A percentile compares a stretch with the other conserved stretches of the same genome.
These are phyloP conservation scores for Ophion ventricosus DNA, from an alignment of 2,888 invertebrate genomes.

Conservation along the genomic window DNA sequence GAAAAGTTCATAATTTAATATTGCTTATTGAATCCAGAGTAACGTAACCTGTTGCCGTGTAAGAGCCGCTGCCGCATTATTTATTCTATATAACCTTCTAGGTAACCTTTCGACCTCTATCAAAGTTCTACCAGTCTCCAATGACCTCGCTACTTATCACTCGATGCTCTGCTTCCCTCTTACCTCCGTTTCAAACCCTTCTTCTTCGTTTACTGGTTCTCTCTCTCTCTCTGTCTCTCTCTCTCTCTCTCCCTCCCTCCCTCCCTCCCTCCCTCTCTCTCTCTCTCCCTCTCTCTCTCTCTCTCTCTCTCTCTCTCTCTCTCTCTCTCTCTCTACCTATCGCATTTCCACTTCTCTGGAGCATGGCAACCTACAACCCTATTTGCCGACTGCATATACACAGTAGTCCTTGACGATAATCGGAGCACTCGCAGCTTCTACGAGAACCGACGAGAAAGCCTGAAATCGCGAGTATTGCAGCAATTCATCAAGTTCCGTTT, in stretches of 20 bases:
- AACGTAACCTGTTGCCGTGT: background rate
- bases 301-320: slow-evolving; percentile 37
- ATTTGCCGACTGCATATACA: slow-evolving; percentile 24
- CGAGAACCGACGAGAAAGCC: slow-evolving; percentile 48
- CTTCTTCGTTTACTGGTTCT: too few species aligned
- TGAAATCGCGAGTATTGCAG: slow-evolving; percentile 27
- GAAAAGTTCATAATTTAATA: too few species aligned
- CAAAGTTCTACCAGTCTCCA: slow-evolving; percentile 38
- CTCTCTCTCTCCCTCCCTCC: background rate
- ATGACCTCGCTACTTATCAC: slow-evolving; percentile 55
- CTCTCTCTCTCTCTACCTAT: slow-evolving; percentile 33
- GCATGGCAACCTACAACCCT: slow-evolving; percentile 24
- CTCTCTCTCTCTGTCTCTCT: too few species aligned
- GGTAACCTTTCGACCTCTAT: slow-evolving; percentile 47
- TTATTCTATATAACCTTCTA: background rate
- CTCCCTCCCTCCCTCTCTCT: slow-evolving; percentile 30
- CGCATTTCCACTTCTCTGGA: slow-evolving; percentile 13
- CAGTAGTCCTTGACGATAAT: slow-evolving; percentile 58
- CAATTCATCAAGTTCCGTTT: slow-evolving; percentile 29
- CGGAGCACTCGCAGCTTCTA: slow-evolving; percentile 50
- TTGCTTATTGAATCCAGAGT: background rate
- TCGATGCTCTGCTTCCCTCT: slow-evolving; percentile 19
- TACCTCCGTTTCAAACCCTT: background rate
- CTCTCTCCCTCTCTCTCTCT: too few species aligned
- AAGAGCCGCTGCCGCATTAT: background rate